Evolutionary conservation across 1,140 invertebrate species (phyloP), one percentile per base, ranked within the genome.

Genomic region (Aphelenchoides besseyi): DNA sequence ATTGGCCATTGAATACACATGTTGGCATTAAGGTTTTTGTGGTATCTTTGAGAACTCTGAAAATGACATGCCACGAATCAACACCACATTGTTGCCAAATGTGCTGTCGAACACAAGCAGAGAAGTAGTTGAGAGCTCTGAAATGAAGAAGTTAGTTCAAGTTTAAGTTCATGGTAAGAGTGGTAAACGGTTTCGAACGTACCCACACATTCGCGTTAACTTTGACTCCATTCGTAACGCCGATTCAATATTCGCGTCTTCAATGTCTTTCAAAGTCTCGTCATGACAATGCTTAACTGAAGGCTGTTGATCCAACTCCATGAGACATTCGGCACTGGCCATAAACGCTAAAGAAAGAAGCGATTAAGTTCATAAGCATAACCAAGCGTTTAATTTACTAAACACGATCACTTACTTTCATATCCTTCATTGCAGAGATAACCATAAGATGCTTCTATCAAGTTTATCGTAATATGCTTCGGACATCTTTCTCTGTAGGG

Each of bases 401-500:
- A 48, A 1, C 3, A 28, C 23, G 16, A 35, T 54, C 41, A 73
- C 81, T 76, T 52, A 83, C 82, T 84, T 28, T 83, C 72, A 67
- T 83, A 83, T 48, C 82, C 82, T 18, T 84, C 82, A 63, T 83
- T 84, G 57, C 82, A 83, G 30, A 83, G 68, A 70, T 72, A 83
- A 8, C 82, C 82, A 74, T 83, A 83, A 52, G 78, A 81, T 26
- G 79, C 74, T 30, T 84, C 82, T 30, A 83, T 83, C 0, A 83
- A 61, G 28, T 72, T 79, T 53, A 83, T 83, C 3, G 82, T 83
- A n/a, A 83, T 84, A 62, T 83, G 82, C 29, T 79, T 71, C 16
- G 67, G 71, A 61, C 82, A 83, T 28, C 68, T 70, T 26, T 61
- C 48, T 28, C 81, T 37, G 55, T 70, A 79, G 9, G 69, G 70